Conservation (phyloP, 2,888 invertebrate species). For the Rugalucina vietnamica region DNA sequence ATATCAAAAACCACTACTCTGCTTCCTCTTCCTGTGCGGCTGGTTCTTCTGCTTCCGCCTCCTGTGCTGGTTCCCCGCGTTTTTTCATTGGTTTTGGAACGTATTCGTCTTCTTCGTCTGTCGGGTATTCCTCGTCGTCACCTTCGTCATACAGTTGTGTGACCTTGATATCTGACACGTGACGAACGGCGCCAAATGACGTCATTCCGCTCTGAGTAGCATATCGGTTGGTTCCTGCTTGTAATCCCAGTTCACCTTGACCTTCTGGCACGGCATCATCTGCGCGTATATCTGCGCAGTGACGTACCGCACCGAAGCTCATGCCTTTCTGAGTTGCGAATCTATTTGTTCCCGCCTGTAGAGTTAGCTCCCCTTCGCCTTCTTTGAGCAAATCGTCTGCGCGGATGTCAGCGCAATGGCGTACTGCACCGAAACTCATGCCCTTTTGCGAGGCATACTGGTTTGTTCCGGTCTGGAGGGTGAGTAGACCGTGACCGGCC, state of each 20-base stretch:
- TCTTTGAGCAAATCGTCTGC: conserved; percentile 78
- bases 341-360: conserved; percentile 81
- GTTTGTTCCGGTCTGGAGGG: conserved; percentile 82
- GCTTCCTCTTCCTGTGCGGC: neutral
- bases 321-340: conserved; percentile 82
- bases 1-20: neutral
- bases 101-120: conserved; percentile 45
- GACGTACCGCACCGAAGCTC: conserved; percentile 80
- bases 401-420: conserved; percentile 82
- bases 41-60: neutral
- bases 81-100: neutral
- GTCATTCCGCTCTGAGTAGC: conserved; percentile 82
- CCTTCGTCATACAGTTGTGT: conserved; percentile 77
- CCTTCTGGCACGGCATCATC: conserved; percentile 79
- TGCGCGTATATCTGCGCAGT: conserved; percentile 81
- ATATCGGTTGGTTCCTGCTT: conserved; percentile 81
- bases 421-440: conserved; percentile 77
- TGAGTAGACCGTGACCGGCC: conserved; percentile 78
- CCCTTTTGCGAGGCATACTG: conserved; percentile 81
- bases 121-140: conserved; percentile 55
- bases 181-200: conserved; percentile 72
- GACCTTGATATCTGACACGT: conserved; percentile 78
- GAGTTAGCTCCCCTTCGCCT: conserved; percentile 77
- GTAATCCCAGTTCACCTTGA: conserved; percentile 78
- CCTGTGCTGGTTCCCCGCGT: neutral